Evolutionary conservation across 2,797 vertebrate genomes (phyloP).

Genomic region (Kryptopterus vitreolus): DNA sequence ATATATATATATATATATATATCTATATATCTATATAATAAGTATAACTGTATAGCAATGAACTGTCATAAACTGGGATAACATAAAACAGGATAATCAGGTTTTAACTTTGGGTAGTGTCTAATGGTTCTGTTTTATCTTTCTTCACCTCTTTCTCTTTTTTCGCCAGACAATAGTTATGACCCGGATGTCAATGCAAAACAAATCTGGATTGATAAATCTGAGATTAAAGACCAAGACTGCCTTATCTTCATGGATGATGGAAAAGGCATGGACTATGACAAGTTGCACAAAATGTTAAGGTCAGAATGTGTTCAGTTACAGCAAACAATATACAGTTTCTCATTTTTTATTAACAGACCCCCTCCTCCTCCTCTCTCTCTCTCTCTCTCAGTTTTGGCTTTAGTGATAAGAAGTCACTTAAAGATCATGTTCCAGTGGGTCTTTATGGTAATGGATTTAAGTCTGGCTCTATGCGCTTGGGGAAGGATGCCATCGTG

Average conservation of each 20-base stretch:
- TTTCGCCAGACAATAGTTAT: conserved; percentile 95
- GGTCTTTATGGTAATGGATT: background rate
- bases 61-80: too few species aligned
- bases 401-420: conserved; percentile 86
- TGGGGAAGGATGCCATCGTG: conserved; percentile 88
- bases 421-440: background rate
- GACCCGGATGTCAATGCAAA: conserved; percentile 93
- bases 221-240: conserved; percentile 49
- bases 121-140: too few species aligned
- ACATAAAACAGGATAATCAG: too few species aligned
- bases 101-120: too few species aligned
- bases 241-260: conserved; percentile 91
- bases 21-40: too few species aligned
- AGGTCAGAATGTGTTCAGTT: conserved; percentile 74
- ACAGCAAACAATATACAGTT: too few species aligned
- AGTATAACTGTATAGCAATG: too few species aligned
- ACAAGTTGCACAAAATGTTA: conserved; percentile 89
- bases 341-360: too few species aligned
- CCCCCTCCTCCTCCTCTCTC: background rate
- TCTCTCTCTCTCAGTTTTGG: conserved; percentile 63
- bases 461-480: conserved; percentile 70
- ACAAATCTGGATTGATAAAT: conserved; percentile 55
- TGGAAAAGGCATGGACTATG: conserved; percentile 83
- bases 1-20: too few species aligned
- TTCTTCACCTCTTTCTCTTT: background rate